Conservation (phyloP, 2,113 vertebrate species). For the Chrysemys picta region DNA sequence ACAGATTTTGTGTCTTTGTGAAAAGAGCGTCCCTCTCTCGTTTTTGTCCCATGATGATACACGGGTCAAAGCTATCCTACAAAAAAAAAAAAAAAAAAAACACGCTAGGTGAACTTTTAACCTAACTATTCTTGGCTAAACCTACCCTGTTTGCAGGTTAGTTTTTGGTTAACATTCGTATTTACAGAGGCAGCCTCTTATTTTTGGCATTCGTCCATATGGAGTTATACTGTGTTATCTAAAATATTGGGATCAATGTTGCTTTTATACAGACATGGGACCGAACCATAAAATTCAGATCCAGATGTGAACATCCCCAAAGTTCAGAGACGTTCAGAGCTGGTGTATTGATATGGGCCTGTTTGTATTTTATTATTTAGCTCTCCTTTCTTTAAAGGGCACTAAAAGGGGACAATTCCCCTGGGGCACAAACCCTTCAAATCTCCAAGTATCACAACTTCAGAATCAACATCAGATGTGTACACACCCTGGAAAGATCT, state of each 20-base stretch:
- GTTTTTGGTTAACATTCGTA: neutral
- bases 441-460: fast-evolving
- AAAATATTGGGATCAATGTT: neutral
- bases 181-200: neutral
- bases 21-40: neutral
- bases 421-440: neutral
- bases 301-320: neutral
- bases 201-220: neutral
- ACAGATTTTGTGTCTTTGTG: neutral
- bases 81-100: neutral
- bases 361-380: fast-evolving
- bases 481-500: neutral
- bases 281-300: neutral
- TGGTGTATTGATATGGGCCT: fast-evolving
- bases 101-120: neutral
- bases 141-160: neutral
- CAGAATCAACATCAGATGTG: fast-evolving
- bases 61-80: neutral
- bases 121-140: fast-evolving
- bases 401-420: neutral
- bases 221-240: neutral
- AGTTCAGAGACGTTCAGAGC: neutral
- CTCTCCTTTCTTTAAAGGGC: neutral
- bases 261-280: neutral
- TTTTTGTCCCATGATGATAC: neutral